Base-by-base conservation (phyloP, 2,797 vertebrate species). In the Schizopygopsis pylzovi region DNA sequence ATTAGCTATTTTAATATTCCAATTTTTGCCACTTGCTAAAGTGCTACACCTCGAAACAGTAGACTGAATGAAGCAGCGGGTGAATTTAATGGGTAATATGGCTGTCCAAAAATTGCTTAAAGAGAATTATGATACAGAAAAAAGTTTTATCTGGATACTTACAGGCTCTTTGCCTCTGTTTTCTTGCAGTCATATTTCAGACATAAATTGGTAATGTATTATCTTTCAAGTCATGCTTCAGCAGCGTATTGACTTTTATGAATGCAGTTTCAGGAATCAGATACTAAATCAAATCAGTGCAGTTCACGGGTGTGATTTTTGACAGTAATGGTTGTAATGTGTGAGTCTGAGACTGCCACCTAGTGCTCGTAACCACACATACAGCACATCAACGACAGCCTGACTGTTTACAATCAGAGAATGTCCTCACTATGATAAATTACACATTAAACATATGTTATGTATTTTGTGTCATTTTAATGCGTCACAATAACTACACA, bases 291-390 rank as follows among this genome's bases (percentile, higher is more conserved):
- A 28, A 68, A 59, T 68, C 49, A 77, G 25, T 72, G 39, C 43
- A 22, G 47, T 20, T 79, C 37, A 70, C n/a, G 67, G 43, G 25
- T 56, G n/a, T 67, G n/a, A 71, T 65, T 28, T 76, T 82, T 87
- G 77, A 79, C 25, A 79, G 56, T 54, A 54, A 56, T 25, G 84
- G 86, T 49, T 81, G 71, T 68, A 33, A 67, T 85, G 59, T 70
- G n/a, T 75, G 18, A 89, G 59, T 70, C n/a, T 87, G 13, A 89
- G 49, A 47, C 75, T 85, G 88, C 82, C 88, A 52, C 79, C 85
- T 82, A n/a, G 75, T 87, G 88, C 59, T 39, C 41, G 9, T 37
- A 22, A 16, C 1, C 15, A 75, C 16, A 28, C 16, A 2, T 15
- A 72, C 54, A 67, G 20, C 9, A 63, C 65, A 33, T 37, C 49